Evolutionary conservation across 2,797 vertebrate species (phyloP).

Genomic region (Gallirallus australis): DNA sequence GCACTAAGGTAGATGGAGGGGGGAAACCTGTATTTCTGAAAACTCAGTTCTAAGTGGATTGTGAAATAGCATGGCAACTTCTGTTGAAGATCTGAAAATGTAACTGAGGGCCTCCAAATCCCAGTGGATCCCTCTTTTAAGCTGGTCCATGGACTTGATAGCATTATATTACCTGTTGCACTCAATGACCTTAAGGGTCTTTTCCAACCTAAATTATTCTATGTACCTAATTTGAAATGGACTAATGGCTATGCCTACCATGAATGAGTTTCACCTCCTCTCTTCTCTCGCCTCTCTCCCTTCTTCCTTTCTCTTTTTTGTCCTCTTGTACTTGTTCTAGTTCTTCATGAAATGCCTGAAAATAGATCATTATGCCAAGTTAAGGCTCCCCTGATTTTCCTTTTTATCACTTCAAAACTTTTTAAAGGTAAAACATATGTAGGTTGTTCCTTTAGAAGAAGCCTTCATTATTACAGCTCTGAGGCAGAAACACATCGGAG

Average conservation of each 20-base stretch:
- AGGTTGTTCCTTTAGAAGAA: background rate
- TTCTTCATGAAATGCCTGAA: background rate
- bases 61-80: background rate
- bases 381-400: background rate
- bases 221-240: background rate
- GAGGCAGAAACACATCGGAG: background rate
- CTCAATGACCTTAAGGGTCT: background rate
- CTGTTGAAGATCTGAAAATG: background rate
- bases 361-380: background rate
- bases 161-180: background rate
- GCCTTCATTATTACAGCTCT: background rate
- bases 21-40: background rate
- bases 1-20: fast-evolving
- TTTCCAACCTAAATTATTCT: background rate
- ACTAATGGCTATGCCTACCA: background rate
- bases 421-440: background rate
- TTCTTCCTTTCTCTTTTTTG: background rate
- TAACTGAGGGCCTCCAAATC: background rate
- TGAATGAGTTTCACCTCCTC: background rate
- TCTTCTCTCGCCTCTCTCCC: background rate
- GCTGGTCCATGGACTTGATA: background rate
- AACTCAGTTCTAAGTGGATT: background rate
- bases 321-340: background rate
- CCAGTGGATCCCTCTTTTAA: background rate
- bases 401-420: slow-evolving; percentile 4